Evolutionary conservation across 2,113 vertebrate genomes (phyloP).

Genomic region (Lates calcarifer): DNA sequence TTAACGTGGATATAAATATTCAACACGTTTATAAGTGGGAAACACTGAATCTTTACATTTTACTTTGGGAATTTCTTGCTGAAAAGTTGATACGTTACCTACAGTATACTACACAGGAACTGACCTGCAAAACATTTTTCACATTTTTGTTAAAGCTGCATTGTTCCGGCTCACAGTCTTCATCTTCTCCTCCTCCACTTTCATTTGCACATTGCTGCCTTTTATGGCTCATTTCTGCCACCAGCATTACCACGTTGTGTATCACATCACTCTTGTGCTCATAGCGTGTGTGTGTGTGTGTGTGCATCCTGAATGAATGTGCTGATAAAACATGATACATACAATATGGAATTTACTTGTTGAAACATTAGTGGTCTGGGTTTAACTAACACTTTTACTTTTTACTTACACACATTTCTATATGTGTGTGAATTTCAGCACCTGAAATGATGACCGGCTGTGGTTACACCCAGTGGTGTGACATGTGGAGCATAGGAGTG

Average conservation of each 20-base stretch:
- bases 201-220: slow-evolving; percentile 1
- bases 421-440: slow-evolving; percentile 86
- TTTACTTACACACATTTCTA: slow-evolving; percentile 38
- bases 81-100: not conserved
- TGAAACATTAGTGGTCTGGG: not conserved
- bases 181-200: not conserved
- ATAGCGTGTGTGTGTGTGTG: not conserved
- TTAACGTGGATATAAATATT: not conserved
- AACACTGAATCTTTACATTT: not conserved
- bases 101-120: not conserved
- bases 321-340: not conserved
- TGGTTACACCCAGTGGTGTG: slow-evolving; percentile 92
- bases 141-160: not conserved
- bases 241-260: not conserved
- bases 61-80: not conserved
- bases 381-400: not conserved
- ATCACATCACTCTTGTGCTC: not conserved
- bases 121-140: too few relatives aligned
- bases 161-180: not conserved
- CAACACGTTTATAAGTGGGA: not conserved
- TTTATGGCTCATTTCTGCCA: slow-evolving; percentile 32
- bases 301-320: not conserved
- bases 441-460: slow-evolving; percentile 92
- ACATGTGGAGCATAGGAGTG: slow-evolving; percentile 93
- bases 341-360: not conserved